phyloP scores from a whole-genome alignment of 2,113 vertebrate genomes.

The Prionailurus viverrinus region DNA sequence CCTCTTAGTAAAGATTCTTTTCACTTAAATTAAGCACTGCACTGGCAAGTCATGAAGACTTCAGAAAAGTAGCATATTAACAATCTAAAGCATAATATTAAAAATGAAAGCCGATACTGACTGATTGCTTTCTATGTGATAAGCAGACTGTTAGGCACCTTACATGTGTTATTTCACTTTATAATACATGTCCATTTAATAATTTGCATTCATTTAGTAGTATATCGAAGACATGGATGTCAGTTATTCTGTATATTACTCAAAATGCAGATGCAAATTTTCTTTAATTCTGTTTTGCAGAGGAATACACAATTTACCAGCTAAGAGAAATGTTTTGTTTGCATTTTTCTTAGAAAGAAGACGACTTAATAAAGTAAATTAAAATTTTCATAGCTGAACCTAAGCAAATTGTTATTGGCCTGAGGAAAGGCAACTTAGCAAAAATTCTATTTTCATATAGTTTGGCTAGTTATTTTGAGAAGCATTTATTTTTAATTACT shows the following conservation, averaged over 20 bases:
- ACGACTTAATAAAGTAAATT: constrained; percentile 4
- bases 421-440: not conserved
- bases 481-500: constrained; percentile 56
- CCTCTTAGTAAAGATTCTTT: constrained; percentile 25
- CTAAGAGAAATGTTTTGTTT: constrained; percentile 20
- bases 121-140: constrained; percentile 20
- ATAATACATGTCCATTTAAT: constrained; percentile 11
- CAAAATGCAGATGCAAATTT: constrained; percentile 15
- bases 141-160: not conserved
- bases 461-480: not conserved
- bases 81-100: constrained; percentile 13
- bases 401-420: not conserved
- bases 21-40: not conserved
- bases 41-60: not conserved
- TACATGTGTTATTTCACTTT: constrained; percentile 39
- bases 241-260: not conserved
- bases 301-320: not conserved
- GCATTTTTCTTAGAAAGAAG: constrained; percentile 45
- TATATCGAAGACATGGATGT: not conserved
- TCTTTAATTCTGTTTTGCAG: not conserved
- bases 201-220: not conserved
- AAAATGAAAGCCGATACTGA: constrained; percentile 52
- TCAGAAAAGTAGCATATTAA: constrained; percentile 37
- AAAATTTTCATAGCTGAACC: not conserved
- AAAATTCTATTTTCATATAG: not conserved